phyloP scores from a whole-genome alignment of 1,140 invertebrate species.

The Daktulosphaira vitifoliae region DNA sequence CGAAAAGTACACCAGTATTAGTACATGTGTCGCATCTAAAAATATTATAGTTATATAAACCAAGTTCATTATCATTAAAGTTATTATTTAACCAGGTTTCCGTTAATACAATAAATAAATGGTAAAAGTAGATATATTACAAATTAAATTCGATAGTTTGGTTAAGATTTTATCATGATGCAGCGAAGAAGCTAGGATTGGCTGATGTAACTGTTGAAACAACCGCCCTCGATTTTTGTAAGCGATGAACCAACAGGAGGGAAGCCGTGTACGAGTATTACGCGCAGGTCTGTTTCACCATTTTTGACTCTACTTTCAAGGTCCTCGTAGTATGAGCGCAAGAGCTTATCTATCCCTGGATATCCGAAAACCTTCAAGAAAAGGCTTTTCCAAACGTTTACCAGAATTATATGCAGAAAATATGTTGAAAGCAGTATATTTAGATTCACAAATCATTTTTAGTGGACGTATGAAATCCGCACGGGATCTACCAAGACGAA shows the following conservation, averaged over 20 bases:
- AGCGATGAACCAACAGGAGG: background rate
- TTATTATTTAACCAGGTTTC: too few species aligned
- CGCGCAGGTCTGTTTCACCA: background rate
- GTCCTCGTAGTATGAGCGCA: background rate
- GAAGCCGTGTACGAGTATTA: background rate
- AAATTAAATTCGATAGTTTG: constrained; percentile 6
- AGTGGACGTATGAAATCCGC: background rate
- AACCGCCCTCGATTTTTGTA: constrained; percentile 1
- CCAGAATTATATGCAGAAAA: background rate
- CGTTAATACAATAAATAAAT: too few species aligned
- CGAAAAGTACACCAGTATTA: background rate
- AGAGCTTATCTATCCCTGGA: constrained; percentile 1
- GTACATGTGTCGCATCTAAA: too few species aligned
- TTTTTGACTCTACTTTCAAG: background rate
- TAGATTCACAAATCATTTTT: constrained; percentile 6
- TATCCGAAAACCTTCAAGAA: background rate
- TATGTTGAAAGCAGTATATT: background rate
- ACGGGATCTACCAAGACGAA: too few species aligned
- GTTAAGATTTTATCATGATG: background rate
- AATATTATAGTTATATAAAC: too few species aligned
- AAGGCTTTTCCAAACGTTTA: background rate
- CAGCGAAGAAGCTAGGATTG: background rate
- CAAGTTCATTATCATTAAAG: too few species aligned
- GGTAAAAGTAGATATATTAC: too few species aligned
- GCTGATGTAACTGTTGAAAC: background rate